Conservation (phyloP, 1,140 invertebrate species). For the Dryas iulia region DNA sequence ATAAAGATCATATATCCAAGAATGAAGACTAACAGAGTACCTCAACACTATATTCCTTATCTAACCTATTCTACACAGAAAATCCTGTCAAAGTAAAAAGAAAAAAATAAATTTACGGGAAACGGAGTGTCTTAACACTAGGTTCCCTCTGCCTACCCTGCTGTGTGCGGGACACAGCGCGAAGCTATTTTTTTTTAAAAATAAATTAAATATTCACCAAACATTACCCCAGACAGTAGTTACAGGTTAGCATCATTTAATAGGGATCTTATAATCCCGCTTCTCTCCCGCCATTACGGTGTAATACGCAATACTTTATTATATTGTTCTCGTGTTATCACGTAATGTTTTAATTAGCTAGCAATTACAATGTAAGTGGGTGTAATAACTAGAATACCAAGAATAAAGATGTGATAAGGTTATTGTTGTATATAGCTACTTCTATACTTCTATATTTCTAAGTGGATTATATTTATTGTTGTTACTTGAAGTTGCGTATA, state of each 20-base stretch:
- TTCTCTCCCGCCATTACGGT: conserved; percentile 6
- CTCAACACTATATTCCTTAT: no score
- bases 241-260: conserved; percentile 1
- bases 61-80: no score
- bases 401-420: not conserved
- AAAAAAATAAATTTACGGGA: no score
- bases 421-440: not conserved
- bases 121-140: no score
- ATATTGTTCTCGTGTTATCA: conserved; percentile 16
- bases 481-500: not conserved
- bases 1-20: no score
- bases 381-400: not conserved
- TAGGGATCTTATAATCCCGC: conserved; percentile 1
- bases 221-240: not conserved
- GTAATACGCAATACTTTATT: conserved; percentile 13
- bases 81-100: no score
- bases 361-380: not conserved
- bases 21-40: no score
- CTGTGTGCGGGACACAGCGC: no score
- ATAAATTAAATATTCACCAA: not conserved
- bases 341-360: conserved; percentile 8
- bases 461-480: not conserved
- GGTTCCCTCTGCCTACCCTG: no score
- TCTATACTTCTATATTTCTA: not conserved
- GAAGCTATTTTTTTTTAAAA: no score